Evolutionary conservation across 2,113 vertebrate genomes (phyloP).

Genomic region (Anseranas semipalmata): DNA sequence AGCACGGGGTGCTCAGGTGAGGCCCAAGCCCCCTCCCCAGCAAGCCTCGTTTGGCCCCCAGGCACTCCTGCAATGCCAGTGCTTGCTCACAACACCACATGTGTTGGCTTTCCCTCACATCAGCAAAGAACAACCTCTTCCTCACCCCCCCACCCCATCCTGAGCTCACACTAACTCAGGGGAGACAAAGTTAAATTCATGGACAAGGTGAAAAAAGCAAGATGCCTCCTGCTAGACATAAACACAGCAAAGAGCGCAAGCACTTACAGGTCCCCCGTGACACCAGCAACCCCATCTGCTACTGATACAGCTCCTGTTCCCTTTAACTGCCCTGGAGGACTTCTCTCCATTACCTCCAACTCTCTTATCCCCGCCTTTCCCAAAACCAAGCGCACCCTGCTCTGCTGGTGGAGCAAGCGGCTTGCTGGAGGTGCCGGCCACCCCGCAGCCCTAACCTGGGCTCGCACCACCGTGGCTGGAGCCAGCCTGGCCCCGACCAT

Average conservation of each 20-base stretch:
- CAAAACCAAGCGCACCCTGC: background rate
- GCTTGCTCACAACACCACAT: background rate
- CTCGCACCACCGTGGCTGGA: background rate
- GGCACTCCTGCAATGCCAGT: background rate
- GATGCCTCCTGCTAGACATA: background rate
- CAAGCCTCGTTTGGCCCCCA: background rate
- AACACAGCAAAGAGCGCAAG: background rate
- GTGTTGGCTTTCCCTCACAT: background rate
- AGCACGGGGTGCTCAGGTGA: background rate
- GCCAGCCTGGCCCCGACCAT: background rate
- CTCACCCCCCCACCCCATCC: background rate
- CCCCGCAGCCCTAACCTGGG: background rate
- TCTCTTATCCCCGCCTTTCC: background rate
- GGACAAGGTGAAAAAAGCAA: background rate
- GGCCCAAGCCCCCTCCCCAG: background rate
- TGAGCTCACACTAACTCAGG: background rate
- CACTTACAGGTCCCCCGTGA: background rate
- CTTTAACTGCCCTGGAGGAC: background rate
- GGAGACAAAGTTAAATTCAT: background rate
- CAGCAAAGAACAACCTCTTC: background rate
- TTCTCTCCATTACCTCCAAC: background rate
- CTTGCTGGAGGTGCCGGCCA: background rate
- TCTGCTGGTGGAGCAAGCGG: background rate
- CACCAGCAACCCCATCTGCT: background rate
- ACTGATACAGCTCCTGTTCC: background rate